Evolutionary conservation across 2,888 invertebrate genomes (phyloP).

Genomic region (Patella pellucida): DNA sequence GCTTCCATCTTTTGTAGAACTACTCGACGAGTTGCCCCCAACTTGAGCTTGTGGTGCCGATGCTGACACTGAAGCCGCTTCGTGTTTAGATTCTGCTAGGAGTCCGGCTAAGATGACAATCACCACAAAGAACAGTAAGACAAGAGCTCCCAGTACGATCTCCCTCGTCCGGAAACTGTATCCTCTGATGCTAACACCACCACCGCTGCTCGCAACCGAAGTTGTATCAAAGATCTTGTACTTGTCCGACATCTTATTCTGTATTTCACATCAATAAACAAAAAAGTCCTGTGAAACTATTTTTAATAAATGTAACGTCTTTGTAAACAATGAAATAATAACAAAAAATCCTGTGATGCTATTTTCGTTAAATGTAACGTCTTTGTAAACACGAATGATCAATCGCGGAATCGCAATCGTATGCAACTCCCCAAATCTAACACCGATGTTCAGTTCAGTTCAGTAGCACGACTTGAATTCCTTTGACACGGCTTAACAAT

Average conservation of each 20-base stretch:
- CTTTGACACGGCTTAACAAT: too few species aligned
- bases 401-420: too few species aligned
- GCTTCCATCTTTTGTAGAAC: not conserved
- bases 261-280: too few species aligned
- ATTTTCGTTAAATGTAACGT: too few species aligned
- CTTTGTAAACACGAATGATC: too few species aligned
- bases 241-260: conserved; percentile 46
- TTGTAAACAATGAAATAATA: too few species aligned
- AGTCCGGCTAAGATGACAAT: conserved; percentile 51
- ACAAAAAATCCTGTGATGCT: too few species aligned
- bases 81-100: conserved; percentile 30
- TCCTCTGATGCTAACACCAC: conserved; percentile 37
- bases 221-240: conserved; percentile 52
- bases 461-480: too few species aligned
- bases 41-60: not conserved
- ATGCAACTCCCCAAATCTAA: too few species aligned
- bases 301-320: too few species aligned
- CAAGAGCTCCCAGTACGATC: conserved; percentile 42
- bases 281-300: too few species aligned
- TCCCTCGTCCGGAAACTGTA: conserved; percentile 51
- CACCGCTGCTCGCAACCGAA: conserved; percentile 41
- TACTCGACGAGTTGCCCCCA: not conserved
- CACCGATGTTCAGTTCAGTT: too few species aligned
- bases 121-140: conserved; percentile 41
- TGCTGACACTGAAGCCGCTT: conserved; percentile 1